Base-by-base conservation (phyloP, 1,140 invertebrate genomes). In the Diplogasteroides magnus region DNA sequence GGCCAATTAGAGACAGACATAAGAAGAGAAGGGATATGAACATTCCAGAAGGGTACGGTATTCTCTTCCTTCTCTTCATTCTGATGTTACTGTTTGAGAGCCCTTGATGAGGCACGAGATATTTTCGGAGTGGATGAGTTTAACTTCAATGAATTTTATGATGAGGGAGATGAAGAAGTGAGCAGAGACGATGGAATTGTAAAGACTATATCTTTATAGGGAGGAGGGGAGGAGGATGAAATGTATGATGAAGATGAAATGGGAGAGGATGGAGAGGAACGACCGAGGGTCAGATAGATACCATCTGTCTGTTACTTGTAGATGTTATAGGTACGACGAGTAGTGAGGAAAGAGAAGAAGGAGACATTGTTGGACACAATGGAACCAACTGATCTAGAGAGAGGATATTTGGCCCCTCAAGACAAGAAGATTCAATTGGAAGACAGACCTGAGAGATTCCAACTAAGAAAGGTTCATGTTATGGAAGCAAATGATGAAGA, bases 71-170 rank as follows among this genome's bases (percentile, higher is more conserved):
- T 27, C 19, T 27, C 26, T 73, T 74, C 32, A 56, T 37, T 11
- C 19, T 26, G 56, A 55, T 14, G 2, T 29, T 37, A 31, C 28
- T 48, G 14, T 31, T 26, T 61, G 3, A 67, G 91, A 2, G 91
- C 92, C 0, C 85, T 97, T 29, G 94, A 98, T 88, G 93, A 98
- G 85, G 96, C 96, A 64, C 94, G 98, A 84, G 96, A 99, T 82
- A 97, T 98, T 75, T 99, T 98, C 85, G 97, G 96, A 67, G 94
- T 97, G 26, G 93, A 78, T 32, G 85, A 98, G 83, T 97, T 98
- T 86, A 94, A 99, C 84, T 97, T 91, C 84, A 92, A 94, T 74
- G 94, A 97, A 77, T 94, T 97, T 86, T 89, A 90, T 31, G 80
- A 83, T 37, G 82, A 84, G 48, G 84, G 84, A 25, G 83, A 84